Evolutionary conservation across 2,797 vertebrate genomes (phyloP).

Genomic region (Gobionotothen gibberifrons): DNA sequence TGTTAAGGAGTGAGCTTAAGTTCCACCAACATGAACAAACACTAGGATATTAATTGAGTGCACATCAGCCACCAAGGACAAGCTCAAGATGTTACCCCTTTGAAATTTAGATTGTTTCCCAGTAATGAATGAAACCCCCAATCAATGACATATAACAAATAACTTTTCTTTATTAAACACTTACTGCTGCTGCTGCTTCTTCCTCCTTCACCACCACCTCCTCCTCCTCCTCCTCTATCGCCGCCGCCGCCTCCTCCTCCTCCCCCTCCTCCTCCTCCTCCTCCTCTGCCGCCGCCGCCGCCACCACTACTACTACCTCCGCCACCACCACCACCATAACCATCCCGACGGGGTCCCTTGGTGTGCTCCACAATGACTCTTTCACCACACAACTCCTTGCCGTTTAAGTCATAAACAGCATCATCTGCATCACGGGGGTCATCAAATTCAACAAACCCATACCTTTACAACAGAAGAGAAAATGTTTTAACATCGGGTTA

Average conservation of each 20-base stretch:
- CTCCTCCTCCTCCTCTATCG: slow-evolving; percentile 18
- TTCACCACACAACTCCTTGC: slow-evolving; percentile 96
- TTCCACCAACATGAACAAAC: neutral
- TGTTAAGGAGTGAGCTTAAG: neutral
- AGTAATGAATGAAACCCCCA: slow-evolving; percentile 46
- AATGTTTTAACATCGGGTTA: neutral
- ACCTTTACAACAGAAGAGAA: slow-evolving; percentile 76
- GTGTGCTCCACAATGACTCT: slow-evolving; percentile 97
- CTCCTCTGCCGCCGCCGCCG: slow-evolving; percentile 19
- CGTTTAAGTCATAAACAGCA: slow-evolving; percentile 96
- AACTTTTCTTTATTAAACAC: slow-evolving; percentile 61
- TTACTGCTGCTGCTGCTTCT: slow-evolving; percentile 92
- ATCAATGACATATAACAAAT: slow-evolving; percentile 40
- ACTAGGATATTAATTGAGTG: slow-evolving; percentile 50
- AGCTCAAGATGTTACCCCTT: slow-evolving; percentile 12
- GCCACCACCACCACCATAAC: slow-evolving; percentile 78
- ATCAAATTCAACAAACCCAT: slow-evolving; percentile 97
- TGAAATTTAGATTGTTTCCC: slow-evolving; percentile 40
- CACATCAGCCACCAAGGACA: slow-evolving; percentile 79
- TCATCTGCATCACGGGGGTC: slow-evolving; percentile 96
- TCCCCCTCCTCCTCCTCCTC: slow-evolving; percentile 49
- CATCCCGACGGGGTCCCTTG: slow-evolving; percentile 93
- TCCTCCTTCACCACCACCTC: neutral
- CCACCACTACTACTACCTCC: neutral
- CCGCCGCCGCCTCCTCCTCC: slow-evolving; percentile 14